Evolutionary conservation across 1,140 invertebrate species (phyloP).

Genomic region (Leptestheria dahalacensis): DNA sequence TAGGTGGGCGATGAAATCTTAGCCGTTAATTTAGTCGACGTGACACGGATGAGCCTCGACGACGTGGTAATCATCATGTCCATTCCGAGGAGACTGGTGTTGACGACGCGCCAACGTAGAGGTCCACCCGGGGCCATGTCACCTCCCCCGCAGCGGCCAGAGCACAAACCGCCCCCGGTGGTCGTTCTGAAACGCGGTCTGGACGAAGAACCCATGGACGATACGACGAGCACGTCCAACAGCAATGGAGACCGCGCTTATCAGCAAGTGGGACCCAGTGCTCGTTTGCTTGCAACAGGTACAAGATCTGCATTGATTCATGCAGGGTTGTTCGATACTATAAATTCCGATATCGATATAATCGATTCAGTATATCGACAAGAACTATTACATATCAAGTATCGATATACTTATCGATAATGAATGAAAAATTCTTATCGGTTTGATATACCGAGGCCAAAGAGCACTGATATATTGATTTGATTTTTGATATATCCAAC

Average conservation of each 20-base stretch:
- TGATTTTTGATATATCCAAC: too few relatives aligned
- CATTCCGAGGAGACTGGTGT: constrained; percentile 83
- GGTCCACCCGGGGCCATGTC: constrained; percentile 21
- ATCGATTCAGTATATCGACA: too few relatives aligned
- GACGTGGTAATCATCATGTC: constrained; percentile 99
- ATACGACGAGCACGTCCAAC: constrained; percentile 21
- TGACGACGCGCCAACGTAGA: constrained; percentile 63
- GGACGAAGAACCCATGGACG: constrained; percentile 45
- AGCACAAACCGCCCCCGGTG: constrained; percentile 77
- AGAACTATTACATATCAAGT: too few relatives aligned
- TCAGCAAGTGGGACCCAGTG: constrained; percentile 8
- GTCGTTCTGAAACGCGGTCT: constrained; percentile 85
- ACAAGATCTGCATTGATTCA: too few relatives aligned
- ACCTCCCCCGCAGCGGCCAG: constrained; percentile 41
- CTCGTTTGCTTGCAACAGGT: neutral
- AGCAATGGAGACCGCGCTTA: constrained; percentile 21
- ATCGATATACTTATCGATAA: too few relatives aligned
- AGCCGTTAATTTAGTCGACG: constrained; percentile 92
- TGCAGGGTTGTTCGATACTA: too few relatives aligned
- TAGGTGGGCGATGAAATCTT: constrained; percentile 96
- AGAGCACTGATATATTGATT: too few relatives aligned
- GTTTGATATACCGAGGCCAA: too few relatives aligned
- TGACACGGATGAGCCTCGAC: constrained; percentile 91
- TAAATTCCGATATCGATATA: too few relatives aligned
- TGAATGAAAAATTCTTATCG: too few relatives aligned